Evolutionary conservation across 2,888 invertebrate genomes (phyloP).

Genomic region (Ochropleura plecta): DNA sequence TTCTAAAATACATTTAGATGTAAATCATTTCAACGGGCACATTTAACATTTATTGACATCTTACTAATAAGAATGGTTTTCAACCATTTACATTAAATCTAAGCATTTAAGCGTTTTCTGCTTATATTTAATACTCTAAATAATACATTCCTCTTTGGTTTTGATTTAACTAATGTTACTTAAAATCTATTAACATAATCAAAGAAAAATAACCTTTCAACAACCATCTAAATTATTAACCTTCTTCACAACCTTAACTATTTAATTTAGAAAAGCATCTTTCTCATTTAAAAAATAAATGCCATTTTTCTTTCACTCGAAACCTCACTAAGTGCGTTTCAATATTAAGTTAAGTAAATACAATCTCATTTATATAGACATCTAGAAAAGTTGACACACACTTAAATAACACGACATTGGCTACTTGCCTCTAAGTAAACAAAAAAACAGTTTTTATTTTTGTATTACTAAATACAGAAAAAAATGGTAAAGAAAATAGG

Average conservation of each 20-base stretch:
- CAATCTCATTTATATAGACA: constrained; percentile 16
- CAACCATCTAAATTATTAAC: constrained; percentile 53
- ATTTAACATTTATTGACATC: constrained; percentile 29
- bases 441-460: too few relatives aligned
- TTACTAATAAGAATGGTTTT: constrained; percentile 45
- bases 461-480: too few relatives aligned
- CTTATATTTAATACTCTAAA: constrained; percentile 45
- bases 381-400: constrained; percentile 36
- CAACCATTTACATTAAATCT: constrained; percentile 50
- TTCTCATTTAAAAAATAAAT: constrained; percentile 26
- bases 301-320: constrained; percentile 4
- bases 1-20: constrained; percentile 1
- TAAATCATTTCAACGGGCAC: constrained; percentile 19
- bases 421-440: constrained; percentile 5
- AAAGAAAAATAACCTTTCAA: constrained; percentile 33
- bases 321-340: constrained; percentile 28
- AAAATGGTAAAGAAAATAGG: too few relatives aligned
- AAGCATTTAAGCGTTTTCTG: constrained; percentile 58
- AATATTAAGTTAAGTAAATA: constrained; percentile 16
- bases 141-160: constrained; percentile 50
- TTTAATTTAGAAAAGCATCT: constrained; percentile 12
- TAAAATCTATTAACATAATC: constrained; percentile 24
- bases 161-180: constrained; percentile 26
- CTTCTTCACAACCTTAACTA: constrained; percentile 58
- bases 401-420: not conserved